phyloP scores from a whole-genome alignment of 2,888 invertebrate genomes.

The Nomada hirtipes region DNA sequence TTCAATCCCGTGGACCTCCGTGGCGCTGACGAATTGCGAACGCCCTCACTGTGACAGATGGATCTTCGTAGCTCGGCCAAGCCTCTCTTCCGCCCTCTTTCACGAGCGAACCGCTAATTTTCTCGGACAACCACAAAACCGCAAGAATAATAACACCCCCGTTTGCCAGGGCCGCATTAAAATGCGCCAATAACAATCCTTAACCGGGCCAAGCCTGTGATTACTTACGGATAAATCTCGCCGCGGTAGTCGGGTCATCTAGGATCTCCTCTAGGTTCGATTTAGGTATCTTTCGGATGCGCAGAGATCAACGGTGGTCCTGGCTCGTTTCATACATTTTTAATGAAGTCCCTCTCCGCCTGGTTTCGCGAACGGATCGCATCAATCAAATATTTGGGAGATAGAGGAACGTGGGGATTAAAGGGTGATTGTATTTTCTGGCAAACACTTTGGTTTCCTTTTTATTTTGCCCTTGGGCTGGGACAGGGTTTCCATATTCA shows the following conservation, averaged over 20 bases:
- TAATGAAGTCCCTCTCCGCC: slow-evolving; percentile 52
- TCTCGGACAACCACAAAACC: slow-evolving; percentile 81
- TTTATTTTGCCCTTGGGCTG: no score
- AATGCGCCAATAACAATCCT: slow-evolving; percentile 80
- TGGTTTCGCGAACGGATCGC: slow-evolving; percentile 21
- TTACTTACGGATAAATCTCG: slow-evolving; percentile 79
- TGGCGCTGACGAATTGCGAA: slow-evolving; percentile 72
- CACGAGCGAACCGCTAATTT: slow-evolving; percentile 77
- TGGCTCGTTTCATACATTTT: slow-evolving; percentile 65
- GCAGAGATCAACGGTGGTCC: background rate
- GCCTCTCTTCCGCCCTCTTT: slow-evolving; percentile 60
- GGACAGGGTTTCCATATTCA: no score
- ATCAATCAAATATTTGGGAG: slow-evolving; percentile 39
- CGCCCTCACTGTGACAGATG: slow-evolving; percentile 77
- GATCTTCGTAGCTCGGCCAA: slow-evolving; percentile 63
- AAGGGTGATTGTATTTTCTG: background rate
- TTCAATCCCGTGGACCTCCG: slow-evolving; percentile 63
- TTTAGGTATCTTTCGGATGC: background rate
- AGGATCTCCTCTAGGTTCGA: slow-evolving; percentile 44
- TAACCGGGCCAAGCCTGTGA: slow-evolving; percentile 74
- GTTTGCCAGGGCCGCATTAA: slow-evolving; percentile 74
- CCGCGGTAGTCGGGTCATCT: slow-evolving; percentile 75
- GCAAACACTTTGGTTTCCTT: no score
- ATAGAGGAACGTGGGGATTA: slow-evolving; percentile 11
- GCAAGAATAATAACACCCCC: slow-evolving; percentile 80